Evolutionary conservation across 2,113 vertebrate species (phyloP).

Genomic region (Otus sunia): DNA sequence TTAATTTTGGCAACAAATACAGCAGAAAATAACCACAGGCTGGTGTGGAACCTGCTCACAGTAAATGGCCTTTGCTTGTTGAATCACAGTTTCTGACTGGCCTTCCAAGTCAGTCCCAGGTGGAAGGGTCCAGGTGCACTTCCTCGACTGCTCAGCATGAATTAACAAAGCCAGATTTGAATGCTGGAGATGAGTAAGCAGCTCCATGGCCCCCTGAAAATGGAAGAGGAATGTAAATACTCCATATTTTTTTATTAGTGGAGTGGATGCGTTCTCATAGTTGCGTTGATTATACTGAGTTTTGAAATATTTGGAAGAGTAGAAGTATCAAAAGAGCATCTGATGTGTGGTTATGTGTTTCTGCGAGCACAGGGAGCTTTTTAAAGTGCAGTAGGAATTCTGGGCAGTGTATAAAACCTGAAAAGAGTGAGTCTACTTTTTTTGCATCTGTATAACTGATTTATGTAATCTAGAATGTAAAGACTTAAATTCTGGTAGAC

Average conservation of each 20-base stretch:
- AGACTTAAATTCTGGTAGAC: not conserved
- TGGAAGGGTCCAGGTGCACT: not conserved
- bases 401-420: not conserved
- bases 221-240: not conserved
- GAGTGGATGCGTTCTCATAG: not conserved
- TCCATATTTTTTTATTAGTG: rapidly evolving
- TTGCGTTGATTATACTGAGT: not conserved
- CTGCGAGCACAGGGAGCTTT: not conserved
- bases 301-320: not conserved
- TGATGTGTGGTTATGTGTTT: not conserved
- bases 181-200: not conserved
- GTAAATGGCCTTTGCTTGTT: not conserved
- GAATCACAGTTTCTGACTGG: not conserved
- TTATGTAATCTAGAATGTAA: not conserved
- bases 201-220: not conserved
- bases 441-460: not conserved
- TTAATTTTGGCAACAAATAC: not conserved
- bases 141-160: not conserved
- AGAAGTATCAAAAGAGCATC: not conserved
- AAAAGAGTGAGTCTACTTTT: not conserved
- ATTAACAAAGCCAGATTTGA: not conserved
- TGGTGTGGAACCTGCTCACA: not conserved
- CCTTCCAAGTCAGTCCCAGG: not conserved
- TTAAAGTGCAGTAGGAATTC: not conserved
- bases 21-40: not conserved